Evolutionary conservation across 2,888 invertebrate genomes (phyloP).

Genomic region (Masnerella sp.): DNA sequence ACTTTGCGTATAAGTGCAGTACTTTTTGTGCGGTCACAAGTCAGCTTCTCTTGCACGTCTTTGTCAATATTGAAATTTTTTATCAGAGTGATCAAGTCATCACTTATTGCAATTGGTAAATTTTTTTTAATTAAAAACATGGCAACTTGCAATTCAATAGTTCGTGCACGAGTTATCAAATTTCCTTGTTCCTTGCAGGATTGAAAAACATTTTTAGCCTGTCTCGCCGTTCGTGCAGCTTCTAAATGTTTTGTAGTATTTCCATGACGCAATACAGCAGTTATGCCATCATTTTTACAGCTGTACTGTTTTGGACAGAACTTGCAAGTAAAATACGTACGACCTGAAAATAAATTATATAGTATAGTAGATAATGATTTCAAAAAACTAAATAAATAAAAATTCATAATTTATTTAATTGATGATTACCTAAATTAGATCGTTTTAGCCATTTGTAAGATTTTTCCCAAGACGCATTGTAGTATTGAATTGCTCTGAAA

Average conservation of each 20-base stretch:
- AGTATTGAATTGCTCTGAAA: no score
- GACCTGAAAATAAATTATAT: conserved; percentile 22
- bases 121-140: conserved; percentile 27
- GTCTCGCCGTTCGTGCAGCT: background rate
- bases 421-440: no score
- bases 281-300: conserved; percentile 26
- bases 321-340: conserved; percentile 17
- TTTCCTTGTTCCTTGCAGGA: conserved; percentile 11
- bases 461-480: no score
- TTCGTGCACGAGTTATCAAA: conserved; percentile 2
- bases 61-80: conserved; percentile 23
- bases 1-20: conserved; percentile 28
- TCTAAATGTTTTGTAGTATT: conserved; percentile 7
- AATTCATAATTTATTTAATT: no score
- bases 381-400: no score
- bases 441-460: no score
- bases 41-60: conserved; percentile 9
- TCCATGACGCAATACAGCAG: conserved; percentile 13
- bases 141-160: conserved; percentile 17
- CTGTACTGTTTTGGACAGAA: conserved; percentile 19
- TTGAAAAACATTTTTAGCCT: background rate
- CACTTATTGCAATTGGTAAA: conserved; percentile 19
- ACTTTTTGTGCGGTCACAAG: conserved; percentile 26
- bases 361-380: no score
- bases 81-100: conserved; percentile 15